These are phyloP conservation scores for Aplodontia rufa DNA, from an alignment of 2,113 vertebrate genomes.

Conservation along the genomic window DNA sequence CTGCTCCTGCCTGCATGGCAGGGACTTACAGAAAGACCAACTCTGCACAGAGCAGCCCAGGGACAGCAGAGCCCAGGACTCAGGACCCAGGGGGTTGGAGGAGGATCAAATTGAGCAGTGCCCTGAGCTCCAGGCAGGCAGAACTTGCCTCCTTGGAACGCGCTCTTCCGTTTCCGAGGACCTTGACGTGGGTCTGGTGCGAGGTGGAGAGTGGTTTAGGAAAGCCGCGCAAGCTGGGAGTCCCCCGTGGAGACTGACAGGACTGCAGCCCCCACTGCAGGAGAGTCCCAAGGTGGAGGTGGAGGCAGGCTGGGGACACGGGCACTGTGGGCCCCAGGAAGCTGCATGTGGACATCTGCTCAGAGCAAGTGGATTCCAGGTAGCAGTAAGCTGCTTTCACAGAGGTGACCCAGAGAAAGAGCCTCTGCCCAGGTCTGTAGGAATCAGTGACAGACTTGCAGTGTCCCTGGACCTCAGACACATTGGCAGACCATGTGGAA, in stretches of 20 bases:
- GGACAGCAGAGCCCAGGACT: too few relatives aligned
- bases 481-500: neutral
- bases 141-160: too few relatives aligned
- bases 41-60: too few relatives aligned
- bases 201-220: neutral
- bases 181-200: accelerated
- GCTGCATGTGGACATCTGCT: accelerated
- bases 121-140: neutral
- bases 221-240: accelerated
- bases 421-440: neutral
- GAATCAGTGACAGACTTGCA: too few relatives aligned
- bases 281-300: accelerated
- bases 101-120: neutral
- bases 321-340: neutral
- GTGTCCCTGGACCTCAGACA: neutral
- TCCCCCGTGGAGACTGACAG: accelerated
- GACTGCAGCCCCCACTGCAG: accelerated
- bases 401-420: neutral
- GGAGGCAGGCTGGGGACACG: accelerated
- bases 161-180: accelerated
- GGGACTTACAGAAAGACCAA: accelerated
- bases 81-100: neutral
- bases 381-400: accelerated
- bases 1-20: accelerated
- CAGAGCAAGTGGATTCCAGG: neutral